Evolutionary conservation across 2,888 invertebrate genomes (phyloP).

Genomic region (Blera fallax): DNA sequence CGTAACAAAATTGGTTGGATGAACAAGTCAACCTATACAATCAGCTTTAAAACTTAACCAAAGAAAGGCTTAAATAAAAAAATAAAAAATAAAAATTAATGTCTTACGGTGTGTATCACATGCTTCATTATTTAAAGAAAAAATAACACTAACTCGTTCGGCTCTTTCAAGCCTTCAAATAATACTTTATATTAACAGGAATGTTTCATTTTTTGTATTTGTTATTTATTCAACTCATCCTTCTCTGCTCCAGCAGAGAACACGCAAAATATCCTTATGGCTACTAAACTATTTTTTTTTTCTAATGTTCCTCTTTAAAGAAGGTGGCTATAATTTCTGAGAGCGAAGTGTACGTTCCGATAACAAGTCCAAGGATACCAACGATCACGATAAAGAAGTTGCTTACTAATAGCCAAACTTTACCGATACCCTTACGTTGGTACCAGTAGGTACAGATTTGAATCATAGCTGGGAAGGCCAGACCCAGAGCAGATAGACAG

Average conservation of each 20-base stretch:
- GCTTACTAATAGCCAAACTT: conserved; percentile 84
- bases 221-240: neutral
- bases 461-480: conserved; percentile 95
- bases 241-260: conserved; percentile 22
- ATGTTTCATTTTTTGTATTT: conserved; percentile 59
- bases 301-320: conserved; percentile 74
- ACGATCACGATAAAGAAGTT: conserved; percentile 86
- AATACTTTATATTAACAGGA: conserved; percentile 70
- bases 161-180: conserved; percentile 36
- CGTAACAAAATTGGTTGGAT: neutral
- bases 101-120: conserved; percentile 68
- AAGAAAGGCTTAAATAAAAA: conserved; percentile 8
- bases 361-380: conserved; percentile 86
- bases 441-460: conserved; percentile 93
- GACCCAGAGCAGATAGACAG: conserved; percentile 92
- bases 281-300: neutral
- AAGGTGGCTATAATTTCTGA: conserved; percentile 85
- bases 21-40: conserved; percentile 26
- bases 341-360: conserved; percentile 88
- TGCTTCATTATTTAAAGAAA: conserved; percentile 60
- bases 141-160: conserved; percentile 42
- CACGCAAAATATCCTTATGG: neutral
- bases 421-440: conserved; percentile 83
- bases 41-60: conserved; percentile 15
- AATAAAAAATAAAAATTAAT: conserved; percentile 32